Conservation (phyloP, 2,113 vertebrate species). For the Lichenostomus cassidix region DNA sequence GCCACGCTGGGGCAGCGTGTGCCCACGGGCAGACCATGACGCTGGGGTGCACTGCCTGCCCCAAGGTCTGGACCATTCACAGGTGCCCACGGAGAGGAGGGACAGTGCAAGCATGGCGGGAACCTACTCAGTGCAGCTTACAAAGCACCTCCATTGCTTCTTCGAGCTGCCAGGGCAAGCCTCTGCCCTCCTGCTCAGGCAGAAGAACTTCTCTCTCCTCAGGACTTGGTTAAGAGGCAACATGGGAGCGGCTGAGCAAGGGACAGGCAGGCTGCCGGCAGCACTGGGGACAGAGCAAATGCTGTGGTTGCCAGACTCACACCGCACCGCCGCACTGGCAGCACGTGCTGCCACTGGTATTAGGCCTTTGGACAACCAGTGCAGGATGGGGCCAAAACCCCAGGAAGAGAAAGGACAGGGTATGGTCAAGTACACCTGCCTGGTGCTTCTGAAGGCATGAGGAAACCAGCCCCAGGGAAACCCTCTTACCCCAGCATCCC, state of each 20-base stretch:
- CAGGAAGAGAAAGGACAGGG: background rate
- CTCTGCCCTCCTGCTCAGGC: background rate
- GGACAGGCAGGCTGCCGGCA: background rate
- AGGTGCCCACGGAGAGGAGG: background rate
- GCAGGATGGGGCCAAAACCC: background rate
- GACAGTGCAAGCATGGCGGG: rapidly evolving
- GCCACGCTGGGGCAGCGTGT: rapidly evolving
- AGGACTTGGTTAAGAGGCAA: background rate
- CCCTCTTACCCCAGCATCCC: background rate
- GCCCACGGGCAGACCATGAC: background rate
- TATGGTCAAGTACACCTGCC: background rate
- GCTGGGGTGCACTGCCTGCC: background rate
- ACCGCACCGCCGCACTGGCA: rapidly evolving
- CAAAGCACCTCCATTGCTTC: background rate
- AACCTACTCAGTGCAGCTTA: background rate
- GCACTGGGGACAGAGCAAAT: background rate
- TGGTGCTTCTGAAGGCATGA: background rate
- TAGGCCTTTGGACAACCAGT: background rate
- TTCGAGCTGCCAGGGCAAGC: background rate
- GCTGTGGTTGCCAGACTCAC: rapidly evolving
- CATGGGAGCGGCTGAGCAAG: rapidly evolving
- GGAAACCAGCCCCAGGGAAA: background rate
- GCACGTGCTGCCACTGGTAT: rapidly evolving
- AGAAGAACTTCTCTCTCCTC: background rate
- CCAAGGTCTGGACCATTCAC: background rate